Conservation (phyloP, 35 echinoderm and acorn worm genomes). For the Chiridota heheva region DNA sequence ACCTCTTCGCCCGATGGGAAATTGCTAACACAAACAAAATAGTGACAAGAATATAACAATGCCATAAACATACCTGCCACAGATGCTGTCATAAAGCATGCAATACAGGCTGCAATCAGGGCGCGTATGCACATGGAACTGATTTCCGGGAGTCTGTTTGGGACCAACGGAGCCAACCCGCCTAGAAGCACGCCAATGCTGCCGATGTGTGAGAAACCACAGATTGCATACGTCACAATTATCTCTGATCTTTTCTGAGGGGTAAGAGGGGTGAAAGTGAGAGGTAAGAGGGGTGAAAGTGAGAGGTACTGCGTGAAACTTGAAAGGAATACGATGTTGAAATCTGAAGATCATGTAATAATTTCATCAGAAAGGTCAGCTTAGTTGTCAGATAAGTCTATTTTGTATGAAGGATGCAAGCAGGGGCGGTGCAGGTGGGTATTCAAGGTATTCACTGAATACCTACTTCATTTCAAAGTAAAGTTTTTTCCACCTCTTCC, state of each 20-base stretch:
- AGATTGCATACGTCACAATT: conserved; percentile 92
- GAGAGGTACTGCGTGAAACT: no score
- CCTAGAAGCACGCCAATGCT: conserved; percentile 89
- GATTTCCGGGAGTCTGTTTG: conserved; percentile 68
- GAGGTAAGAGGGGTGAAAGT: background rate
- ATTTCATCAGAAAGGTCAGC: no score
- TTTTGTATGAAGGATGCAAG: no score
- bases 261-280: background rate
- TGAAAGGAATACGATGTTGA: no score
- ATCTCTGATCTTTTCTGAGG: conserved; percentile 74
- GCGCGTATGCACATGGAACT: conserved; percentile 66
- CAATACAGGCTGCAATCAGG: conserved; percentile 73
- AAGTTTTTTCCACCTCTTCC: no score
- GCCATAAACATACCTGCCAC: conserved; percentile 70
- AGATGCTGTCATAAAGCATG: conserved; percentile 83
- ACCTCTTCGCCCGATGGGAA: no score
- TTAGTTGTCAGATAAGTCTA: no score
- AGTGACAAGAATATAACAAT: background rate
- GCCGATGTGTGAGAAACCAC: conserved; percentile 93
- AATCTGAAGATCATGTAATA: no score
- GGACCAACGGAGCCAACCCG: conserved; percentile 74
- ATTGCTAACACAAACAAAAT: background rate
- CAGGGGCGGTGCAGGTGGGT: no score
- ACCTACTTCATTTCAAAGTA: no score
- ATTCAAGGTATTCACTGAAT: no score